Conservation (phyloP, 2,888 invertebrate genomes). For the Lottia scabra region DNA sequence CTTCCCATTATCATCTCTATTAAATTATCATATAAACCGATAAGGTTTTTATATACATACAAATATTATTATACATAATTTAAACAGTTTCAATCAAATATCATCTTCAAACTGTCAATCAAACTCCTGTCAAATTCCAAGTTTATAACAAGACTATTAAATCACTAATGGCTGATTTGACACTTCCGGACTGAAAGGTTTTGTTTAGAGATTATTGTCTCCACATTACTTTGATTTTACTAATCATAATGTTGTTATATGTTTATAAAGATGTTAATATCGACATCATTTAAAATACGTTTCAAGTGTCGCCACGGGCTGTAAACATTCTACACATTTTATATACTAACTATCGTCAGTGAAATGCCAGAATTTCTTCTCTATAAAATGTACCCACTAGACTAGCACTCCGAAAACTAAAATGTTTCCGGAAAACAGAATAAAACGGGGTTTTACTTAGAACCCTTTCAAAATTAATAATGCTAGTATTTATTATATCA, state of each 20-base stretch:
- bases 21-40: neutral
- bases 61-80: neutral
- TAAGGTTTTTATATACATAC: neutral
- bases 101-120: neutral
- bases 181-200: neutral
- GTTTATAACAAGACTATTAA: slow-evolving; percentile 1
- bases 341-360: too few species aligned
- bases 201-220: slow-evolving; percentile 2
- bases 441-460: too few species aligned
- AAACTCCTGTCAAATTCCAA: neutral
- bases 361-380: too few species aligned
- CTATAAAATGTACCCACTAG: too few species aligned
- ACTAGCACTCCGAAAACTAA: too few species aligned
- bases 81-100: neutral
- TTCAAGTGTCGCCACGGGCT: neutral
- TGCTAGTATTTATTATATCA: too few species aligned
- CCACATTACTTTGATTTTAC: neutral
- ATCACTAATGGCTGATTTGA: slow-evolving; percentile 4
- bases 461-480: too few species aligned
- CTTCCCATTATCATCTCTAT: too few species aligned
- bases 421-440: too few species aligned
- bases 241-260: neutral
- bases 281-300: neutral
- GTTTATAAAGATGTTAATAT: neutral
- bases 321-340: too few species aligned